phyloP scores from a whole-genome alignment of 2,797 vertebrate genomes.

The Amniataba percoides region DNA sequence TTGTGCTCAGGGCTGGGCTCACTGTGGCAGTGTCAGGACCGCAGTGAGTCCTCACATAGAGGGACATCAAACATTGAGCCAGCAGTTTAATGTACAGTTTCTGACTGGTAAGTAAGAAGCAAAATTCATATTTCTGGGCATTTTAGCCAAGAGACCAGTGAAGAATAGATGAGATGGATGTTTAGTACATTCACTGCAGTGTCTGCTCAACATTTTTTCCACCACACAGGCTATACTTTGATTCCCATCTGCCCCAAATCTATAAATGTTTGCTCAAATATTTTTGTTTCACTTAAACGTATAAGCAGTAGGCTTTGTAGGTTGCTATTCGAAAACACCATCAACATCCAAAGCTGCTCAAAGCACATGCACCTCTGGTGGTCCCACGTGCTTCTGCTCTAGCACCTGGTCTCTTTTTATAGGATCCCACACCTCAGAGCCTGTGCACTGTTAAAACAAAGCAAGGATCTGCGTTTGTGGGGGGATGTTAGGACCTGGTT shows the following conservation, averaged over 20 bases:
- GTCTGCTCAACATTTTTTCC: background rate
- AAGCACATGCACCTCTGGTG: too few relatives aligned
- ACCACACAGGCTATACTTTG: background rate
- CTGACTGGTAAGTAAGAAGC: too few relatives aligned
- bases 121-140: background rate
- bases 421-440: too few relatives aligned
- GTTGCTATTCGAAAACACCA: too few relatives aligned
- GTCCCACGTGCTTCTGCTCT: too few relatives aligned
- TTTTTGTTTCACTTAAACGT: too few relatives aligned
- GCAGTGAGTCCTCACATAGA: background rate
- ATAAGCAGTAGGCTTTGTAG: too few relatives aligned
- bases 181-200: background rate
- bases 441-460: too few relatives aligned
- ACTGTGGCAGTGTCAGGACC: background rate
- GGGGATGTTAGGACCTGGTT: too few relatives aligned
- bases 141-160: background rate
- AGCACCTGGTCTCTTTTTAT: too few relatives aligned
- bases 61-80: background rate
- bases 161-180: background rate
- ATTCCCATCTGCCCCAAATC: background rate
- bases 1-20: background rate
- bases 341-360: too few relatives aligned
- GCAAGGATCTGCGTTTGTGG: too few relatives aligned
- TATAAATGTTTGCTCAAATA: background rate
- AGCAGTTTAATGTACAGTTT: background rate